Base-by-base conservation (phyloP, 2,888 invertebrate genomes). In the Caenorhabditis afra region DNA sequence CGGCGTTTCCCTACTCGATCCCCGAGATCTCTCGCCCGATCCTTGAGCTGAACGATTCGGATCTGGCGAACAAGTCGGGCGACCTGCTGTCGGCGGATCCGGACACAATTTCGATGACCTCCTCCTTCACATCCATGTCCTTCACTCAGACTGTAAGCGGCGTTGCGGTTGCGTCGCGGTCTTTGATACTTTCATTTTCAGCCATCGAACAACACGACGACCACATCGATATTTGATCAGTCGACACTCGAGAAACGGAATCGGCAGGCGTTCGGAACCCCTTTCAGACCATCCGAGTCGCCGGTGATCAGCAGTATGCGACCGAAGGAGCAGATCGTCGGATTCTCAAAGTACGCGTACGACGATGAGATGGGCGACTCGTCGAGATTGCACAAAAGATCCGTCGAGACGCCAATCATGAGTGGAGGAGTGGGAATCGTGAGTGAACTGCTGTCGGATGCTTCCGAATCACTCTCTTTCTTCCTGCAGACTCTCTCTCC, bases 1-100 rank as follows among this genome's bases (percentile, higher is more conserved):
- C 79, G 4, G 67, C 79, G 0, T 79, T 64, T 52, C 79, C 79
- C 14, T 79, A 79, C 41, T 79, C 74, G n/a, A 41, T 68, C 18
- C 79, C 79, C 1, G 74, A 74, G 37, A 71, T 66, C 5, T 59
- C 65, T 12, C 55, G 62, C 1, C 71, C 71, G 22, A 52, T 64
- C 3, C 39, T 66, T 8, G 66, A 71, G 10, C n/a, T 66, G 11
- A 66, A 61, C 23, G 61, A 66, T 57, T 71, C 68, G 7, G 64
- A 65, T 16, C 14, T 55, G 7, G 22, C 41, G 12, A 41, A 29
- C 29, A 29, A 29, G 29, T 29, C 29, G 7, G 3, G 4, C 4
- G 29, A 29, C 18, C 11, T 18, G 37, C 47, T n/a, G n/a, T n/a
- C n/a, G n/a, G n/a, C n/a, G n/a, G 62, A 62, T 35, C 37, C 66